Conservation (phyloP, 2,113 vertebrate species). For the Verasper variegatus region DNA sequence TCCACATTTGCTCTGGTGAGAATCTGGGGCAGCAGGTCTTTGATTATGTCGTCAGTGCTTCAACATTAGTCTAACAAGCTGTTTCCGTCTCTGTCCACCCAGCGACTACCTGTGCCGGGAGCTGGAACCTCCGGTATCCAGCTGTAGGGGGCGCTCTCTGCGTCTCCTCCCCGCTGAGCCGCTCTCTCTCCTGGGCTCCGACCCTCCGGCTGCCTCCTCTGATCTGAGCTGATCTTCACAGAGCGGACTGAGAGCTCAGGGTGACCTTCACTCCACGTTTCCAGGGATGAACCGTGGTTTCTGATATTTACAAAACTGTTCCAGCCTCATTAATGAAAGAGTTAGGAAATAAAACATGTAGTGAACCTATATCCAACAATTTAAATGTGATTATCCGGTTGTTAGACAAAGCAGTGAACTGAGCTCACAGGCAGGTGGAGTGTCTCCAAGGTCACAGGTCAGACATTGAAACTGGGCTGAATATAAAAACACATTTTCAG, state of each 20-base stretch:
- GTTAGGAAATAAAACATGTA: background rate
- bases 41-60: too few species aligned
- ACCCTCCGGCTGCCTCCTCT: conserved; percentile 18
- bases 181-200: conserved; percentile 16
- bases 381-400: too few species aligned
- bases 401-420: too few species aligned
- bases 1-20: too few species aligned
- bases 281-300: too few species aligned
- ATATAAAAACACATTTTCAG: too few species aligned
- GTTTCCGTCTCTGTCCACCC: background rate
- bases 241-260: conserved; percentile 4
- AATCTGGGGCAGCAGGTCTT: too few species aligned
- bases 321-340: background rate
- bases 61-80: background rate
- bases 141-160: conserved; percentile 39
- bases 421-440: too few species aligned
- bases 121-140: conserved; percentile 80
- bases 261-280: background rate
- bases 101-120: conserved; percentile 82
- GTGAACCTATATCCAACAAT: background rate
- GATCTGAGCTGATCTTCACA: conserved; percentile 50
- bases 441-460: too few species aligned
- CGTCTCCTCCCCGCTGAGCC: conserved; percentile 14
- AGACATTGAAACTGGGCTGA: too few species aligned
- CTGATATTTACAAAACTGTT: background rate